Evolutionary conservation across 1,140 invertebrate genomes (phyloP).

Genomic region (Cotesia vestalis): DNA sequence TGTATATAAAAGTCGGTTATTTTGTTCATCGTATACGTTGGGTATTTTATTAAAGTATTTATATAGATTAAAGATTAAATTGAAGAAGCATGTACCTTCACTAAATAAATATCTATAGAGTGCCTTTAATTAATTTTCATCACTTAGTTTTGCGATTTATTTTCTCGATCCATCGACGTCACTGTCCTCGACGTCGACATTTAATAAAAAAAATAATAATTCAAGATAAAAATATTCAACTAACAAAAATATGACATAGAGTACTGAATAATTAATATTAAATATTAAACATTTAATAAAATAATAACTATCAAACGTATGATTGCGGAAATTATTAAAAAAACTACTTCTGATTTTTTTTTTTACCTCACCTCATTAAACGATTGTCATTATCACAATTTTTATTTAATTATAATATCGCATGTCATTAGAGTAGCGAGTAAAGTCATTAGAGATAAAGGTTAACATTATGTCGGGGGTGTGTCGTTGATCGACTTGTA

Average conservation of each 20-base stretch:
- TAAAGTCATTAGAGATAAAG: constrained; percentile 23
- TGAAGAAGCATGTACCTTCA: constrained; percentile 38
- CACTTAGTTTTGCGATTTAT: constrained; percentile 21
- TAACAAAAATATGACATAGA: constrained; percentile 1
- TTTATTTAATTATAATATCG: constrained; percentile 11
- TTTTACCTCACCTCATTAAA: too few species aligned
- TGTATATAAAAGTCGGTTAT: constrained; percentile 41
- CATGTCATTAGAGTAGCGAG: constrained; percentile 11
- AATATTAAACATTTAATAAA: constrained; percentile 14
- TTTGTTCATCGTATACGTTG: constrained; percentile 19
- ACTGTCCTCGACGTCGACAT: constrained; percentile 36
- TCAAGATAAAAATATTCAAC: neutral
- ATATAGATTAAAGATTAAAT: constrained; percentile 12
- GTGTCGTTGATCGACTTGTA: constrained; percentile 41
- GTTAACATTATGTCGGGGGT: constrained; percentile 17
- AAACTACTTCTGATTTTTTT: too few species aligned
- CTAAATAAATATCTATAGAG: constrained; percentile 42
- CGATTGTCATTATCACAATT: neutral
- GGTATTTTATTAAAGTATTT: constrained; percentile 6
- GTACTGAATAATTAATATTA: constrained; percentile 12
- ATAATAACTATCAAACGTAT: constrained; percentile 10
- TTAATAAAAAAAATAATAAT: constrained; percentile 8
- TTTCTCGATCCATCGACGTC: constrained; percentile 30
- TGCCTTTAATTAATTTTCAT: constrained; percentile 48
- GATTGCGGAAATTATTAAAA: constrained; percentile 5